phyloP scores from a whole-genome alignment of 2,113 vertebrate species.

The Rhea pennata region DNA sequence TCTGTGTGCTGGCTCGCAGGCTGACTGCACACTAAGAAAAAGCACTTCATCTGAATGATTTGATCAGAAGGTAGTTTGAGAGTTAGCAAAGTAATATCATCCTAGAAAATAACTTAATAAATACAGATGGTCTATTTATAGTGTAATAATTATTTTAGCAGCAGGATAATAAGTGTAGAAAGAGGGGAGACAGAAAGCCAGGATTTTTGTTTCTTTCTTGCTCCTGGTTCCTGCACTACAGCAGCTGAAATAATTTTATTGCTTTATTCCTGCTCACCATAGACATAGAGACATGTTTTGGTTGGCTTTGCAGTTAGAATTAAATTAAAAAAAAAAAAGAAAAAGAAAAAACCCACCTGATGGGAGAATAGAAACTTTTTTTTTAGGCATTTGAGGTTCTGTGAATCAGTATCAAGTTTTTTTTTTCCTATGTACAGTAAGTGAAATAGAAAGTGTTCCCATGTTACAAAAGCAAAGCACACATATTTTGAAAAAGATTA shows the following conservation, averaged over 20 bases:
- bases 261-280: constrained; percentile 43
- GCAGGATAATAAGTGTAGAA: neutral
- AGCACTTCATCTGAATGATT: neutral
- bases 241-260: constrained; percentile 78
- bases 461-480: neutral
- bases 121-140: neutral
- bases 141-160: constrained; percentile 1
- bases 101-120: neutral
- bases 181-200: constrained; percentile 29
- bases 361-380: constrained; percentile 6
- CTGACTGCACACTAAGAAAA: neutral
- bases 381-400: constrained; percentile 48
- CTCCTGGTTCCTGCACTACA: constrained; percentile 61
- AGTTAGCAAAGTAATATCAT: neutral
- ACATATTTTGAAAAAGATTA: neutral
- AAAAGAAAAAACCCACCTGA: constrained; percentile 31
- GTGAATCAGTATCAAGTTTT: constrained; percentile 21
- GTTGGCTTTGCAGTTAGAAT: constrained; percentile 45
- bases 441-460: neutral
- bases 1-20: neutral
- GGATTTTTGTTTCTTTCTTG: constrained; percentile 42
- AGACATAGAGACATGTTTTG: constrained; percentile 49
- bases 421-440: constrained; percentile 5
- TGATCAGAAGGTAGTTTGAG: neutral
- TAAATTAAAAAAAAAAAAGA: neutral